Evolutionary conservation across 2,797 vertebrate species (phyloP).

Genomic region (Pipistrellus pygmaeus): DNA sequence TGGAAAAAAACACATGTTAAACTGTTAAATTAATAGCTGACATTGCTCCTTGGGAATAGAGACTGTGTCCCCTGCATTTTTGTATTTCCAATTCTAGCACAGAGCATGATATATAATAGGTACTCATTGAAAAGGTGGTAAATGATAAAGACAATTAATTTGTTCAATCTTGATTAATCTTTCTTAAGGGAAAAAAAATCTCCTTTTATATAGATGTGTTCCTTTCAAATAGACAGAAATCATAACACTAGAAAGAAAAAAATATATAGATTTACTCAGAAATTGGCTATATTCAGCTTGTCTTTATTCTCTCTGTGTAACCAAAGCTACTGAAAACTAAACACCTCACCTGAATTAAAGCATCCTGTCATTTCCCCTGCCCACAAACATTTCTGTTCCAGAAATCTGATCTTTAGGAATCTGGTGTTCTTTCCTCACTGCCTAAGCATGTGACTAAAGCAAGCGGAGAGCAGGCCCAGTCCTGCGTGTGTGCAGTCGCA

Average conservation of each 20-base stretch:
- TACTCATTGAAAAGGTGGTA: not conserved
- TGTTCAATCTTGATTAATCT: not conserved
- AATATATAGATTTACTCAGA: not conserved
- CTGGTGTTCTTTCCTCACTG: not conserved
- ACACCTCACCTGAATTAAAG: not conserved
- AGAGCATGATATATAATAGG: not conserved
- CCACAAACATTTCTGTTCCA: constrained; percentile 54
- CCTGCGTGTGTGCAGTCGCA: fast-evolving
- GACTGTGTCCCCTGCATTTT: not conserved
- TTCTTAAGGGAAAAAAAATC: not conserved
- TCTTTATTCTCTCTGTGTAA: constrained; percentile 45
- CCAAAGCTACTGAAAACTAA: not conserved
- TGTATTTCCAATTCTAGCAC: not conserved
- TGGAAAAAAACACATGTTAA: not conserved
- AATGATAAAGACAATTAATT: not conserved
- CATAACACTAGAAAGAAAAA: not conserved
- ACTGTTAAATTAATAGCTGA: not conserved
- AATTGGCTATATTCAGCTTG: not conserved
- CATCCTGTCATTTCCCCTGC: not conserved
- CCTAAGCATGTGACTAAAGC: not conserved
- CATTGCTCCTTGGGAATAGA: not conserved
- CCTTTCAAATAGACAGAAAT: not conserved
- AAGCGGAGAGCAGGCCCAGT: not conserved
- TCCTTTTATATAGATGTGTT: constrained; percentile 3
- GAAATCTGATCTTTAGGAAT: constrained; percentile 54